These are phyloP conservation scores for Falco cherrug DNA, from an alignment of 2,797 vertebrate genomes.

Conservation along the genomic window DNA sequence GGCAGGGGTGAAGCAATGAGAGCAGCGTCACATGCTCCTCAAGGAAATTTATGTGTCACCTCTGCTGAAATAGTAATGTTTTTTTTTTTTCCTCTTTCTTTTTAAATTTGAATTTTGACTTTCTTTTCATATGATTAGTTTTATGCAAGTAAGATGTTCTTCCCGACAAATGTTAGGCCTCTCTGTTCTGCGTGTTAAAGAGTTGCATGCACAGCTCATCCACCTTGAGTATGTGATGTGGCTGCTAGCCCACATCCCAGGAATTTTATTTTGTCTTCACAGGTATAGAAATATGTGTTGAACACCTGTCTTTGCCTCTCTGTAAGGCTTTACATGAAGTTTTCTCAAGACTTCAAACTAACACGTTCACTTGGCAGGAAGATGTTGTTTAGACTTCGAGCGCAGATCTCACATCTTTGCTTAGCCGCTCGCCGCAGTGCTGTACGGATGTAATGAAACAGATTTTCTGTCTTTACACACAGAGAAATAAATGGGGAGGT, in stretches of 20 bases:
- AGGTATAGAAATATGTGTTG: neutral
- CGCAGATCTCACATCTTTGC: neutral
- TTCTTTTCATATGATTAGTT: neutral
- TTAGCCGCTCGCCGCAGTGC: neutral
- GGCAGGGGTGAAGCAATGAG: neutral
- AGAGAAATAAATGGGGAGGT: neutral
- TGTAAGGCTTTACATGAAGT: neutral
- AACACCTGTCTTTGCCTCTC: neutral
- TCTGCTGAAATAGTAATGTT: neutral
- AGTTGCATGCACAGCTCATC: neutral
- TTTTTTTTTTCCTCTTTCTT: neutral
- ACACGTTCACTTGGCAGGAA: neutral
- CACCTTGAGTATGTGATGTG: neutral
- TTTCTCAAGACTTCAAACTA: neutral
- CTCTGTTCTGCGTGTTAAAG: neutral
- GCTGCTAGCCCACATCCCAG: neutral
- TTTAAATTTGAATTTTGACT: neutral
- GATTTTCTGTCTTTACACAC: neutral
- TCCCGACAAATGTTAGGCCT: neutral
- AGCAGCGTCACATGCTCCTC: fast-evolving
- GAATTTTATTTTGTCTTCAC: neutral
- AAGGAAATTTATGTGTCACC: neutral
- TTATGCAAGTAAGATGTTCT: neutral
- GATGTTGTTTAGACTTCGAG: neutral
- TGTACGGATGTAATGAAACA: neutral